Evolutionary conservation across 1,140 invertebrate genomes (phyloP), one percentile per base, ranked within the genome.

Genomic region (Panagrolaimus sp.): DNA sequence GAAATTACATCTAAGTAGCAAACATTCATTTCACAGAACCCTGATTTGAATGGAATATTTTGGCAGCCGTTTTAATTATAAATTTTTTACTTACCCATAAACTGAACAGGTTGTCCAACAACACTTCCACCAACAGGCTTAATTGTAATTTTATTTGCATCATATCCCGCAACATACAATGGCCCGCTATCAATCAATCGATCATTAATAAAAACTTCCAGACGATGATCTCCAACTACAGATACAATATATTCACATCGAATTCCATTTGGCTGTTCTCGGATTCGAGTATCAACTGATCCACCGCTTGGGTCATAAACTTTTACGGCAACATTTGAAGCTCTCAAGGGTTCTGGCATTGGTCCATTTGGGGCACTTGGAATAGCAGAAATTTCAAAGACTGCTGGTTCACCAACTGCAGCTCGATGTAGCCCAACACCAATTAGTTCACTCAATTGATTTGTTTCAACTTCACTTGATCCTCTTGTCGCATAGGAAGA

Each of bases 391-490:
- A 93, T 89, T 82, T 94, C 91, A 85, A 94, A 94, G 78, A 89
- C 87, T 69, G 91, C 90, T 72, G 90, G 88, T 79, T 89, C 88
- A 82, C 91, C 89, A 71, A 91, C 91, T 69, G 91, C 89, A 73
- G 94, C 91, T 79, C 93, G 87, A 80, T 91, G 87, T 48, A 93
- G 89, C 68, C 91, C 89, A 84, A 93, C 90, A 76, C 91, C 91
- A 75, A 90, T 85, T 69, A 91, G 88, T 74, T 89, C 86, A 86
- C 66, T 72, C 63, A 71, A 82, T 66, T 69, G 74, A 46, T 67
- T 27, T 8, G 62, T 45, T 62, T 71, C 67, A 27, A 27, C 4
- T 23, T 48, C n/a, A 31, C 61, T 51, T 8, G 20, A 64, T 25
- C 48, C 42, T 48, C 57, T 14, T 14, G 63, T 14, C 20, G 51